These are phyloP conservation scores for Andrena bucephala DNA, from an alignment of 2,888 invertebrate species.

Conservation along the genomic window DNA sequence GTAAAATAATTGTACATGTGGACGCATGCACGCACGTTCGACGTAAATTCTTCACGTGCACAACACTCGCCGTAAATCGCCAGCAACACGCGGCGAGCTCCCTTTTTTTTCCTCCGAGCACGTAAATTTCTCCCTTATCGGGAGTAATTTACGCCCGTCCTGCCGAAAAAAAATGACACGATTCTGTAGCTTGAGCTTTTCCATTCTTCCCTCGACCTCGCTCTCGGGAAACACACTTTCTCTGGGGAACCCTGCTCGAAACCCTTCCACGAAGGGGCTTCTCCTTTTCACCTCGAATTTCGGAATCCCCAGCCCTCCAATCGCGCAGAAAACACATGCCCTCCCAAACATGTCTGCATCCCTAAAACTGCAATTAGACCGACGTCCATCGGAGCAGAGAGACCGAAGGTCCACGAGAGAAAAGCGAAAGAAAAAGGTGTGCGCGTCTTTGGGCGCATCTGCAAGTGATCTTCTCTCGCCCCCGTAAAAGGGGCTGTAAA, in stretches of 20 bases:
- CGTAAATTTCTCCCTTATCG: conserved; percentile 67
- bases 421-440: background rate
- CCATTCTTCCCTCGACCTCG: conserved; percentile 19
- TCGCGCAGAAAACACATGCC: background rate
- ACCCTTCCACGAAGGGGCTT: background rate
- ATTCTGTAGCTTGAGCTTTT: conserved; percentile 38
- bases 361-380: background rate
- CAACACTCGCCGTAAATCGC: conserved; percentile 64
- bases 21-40: conserved; percentile 65
- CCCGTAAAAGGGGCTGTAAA: conserved; percentile 40
- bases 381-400: background rate
- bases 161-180: conserved; percentile 56
- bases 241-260: background rate
- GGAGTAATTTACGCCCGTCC: conserved; percentile 63
- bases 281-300: background rate
- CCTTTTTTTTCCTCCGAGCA: conserved; percentile 39
- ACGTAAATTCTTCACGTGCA: conserved; percentile 67
- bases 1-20: conserved; percentile 65
- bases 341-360: background rate
- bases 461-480: conserved; percentile 33
- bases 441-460: background rate
- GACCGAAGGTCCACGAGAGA: conserved; percentile 3
- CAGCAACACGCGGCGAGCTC: conserved; percentile 59
- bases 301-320: background rate
- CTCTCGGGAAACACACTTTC: background rate